Evolutionary conservation across 2,888 invertebrate species (phyloP).

Genomic region (Melinaea menophilus): DNA sequence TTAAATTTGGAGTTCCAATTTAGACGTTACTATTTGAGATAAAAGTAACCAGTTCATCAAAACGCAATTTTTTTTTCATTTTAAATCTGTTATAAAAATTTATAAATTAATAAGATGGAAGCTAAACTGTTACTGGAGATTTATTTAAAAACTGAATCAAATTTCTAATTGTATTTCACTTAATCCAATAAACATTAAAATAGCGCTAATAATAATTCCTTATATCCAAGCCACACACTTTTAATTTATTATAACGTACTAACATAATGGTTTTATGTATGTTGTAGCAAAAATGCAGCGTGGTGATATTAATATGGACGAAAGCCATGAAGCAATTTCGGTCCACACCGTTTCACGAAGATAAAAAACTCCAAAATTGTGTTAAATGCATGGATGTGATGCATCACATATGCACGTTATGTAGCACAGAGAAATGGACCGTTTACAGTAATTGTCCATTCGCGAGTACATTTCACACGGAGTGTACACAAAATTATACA

Average conservation of each 20-base stretch:
- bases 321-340: constrained; percentile 5
- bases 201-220: background rate
- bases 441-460: constrained; percentile 57
- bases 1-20: too few relatives aligned
- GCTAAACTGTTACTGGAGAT: too few relatives aligned
- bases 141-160: too few relatives aligned
- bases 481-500: constrained; percentile 53
- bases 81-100: too few relatives aligned
- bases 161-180: too few relatives aligned
- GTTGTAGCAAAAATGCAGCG: constrained; percentile 1
- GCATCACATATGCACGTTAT: constrained; percentile 23
- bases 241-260: background rate
- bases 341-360: background rate
- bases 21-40: too few relatives aligned
- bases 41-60: too few relatives aligned
- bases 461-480: constrained; percentile 48
- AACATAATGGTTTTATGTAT: background rate
- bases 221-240: background rate
- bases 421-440: constrained; percentile 45
- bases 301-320: background rate
- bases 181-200: too few relatives aligned
- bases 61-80: too few relatives aligned
- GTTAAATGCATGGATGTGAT: constrained; percentile 21
- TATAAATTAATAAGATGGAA: too few relatives aligned
- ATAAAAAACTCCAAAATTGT: constrained; percentile 6